phyloP scores from a whole-genome alignment of 1,140 invertebrate species.

The Neodiprion fabricii region DNA sequence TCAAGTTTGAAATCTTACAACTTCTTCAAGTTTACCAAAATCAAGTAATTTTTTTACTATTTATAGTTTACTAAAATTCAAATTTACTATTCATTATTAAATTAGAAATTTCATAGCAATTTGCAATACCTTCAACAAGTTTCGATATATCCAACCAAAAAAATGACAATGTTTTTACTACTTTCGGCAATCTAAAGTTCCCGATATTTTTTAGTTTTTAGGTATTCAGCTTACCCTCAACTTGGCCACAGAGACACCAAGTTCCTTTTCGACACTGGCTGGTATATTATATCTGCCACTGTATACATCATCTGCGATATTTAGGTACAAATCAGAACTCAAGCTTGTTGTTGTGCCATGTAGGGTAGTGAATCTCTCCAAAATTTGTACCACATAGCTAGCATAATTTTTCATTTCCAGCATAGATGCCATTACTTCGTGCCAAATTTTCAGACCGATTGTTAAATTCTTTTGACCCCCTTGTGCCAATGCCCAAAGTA shows the following conservation, averaged over 20 bases:
- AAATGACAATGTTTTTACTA: slow-evolving; percentile 1
- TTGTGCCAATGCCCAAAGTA: slow-evolving; percentile 83
- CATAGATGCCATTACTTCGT: slow-evolving; percentile 80
- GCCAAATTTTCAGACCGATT: slow-evolving; percentile 81
- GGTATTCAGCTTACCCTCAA: slow-evolving; percentile 51
- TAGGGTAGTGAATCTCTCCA: slow-evolving; percentile 67
- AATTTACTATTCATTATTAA: slow-evolving; percentile 18
- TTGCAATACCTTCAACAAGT: neutral
- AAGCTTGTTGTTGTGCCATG: slow-evolving; percentile 47
- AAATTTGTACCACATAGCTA: slow-evolving; percentile 72
- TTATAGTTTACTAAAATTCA: slow-evolving; percentile 23
- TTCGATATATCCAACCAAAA: neutral
- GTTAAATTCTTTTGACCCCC: slow-evolving; percentile 72
- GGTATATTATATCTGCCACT: slow-evolving; percentile 52
- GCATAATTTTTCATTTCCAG: slow-evolving; percentile 77
- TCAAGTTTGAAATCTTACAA: too few relatives aligned
- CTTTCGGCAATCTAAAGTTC: slow-evolving; percentile 8
- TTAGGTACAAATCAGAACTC: slow-evolving; percentile 55
- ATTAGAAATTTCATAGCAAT: neutral
- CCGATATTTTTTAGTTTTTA: neutral
- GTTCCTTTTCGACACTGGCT: slow-evolving; percentile 37
- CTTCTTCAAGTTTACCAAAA: too few relatives aligned
- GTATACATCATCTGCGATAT: slow-evolving; percentile 52
- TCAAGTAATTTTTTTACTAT: slow-evolving; percentile 33
- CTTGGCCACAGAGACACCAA: slow-evolving; percentile 49